A percentile compares a stretch with the other conserved stretches of the same genome.
These are phyloP conservation scores for Thunnus albacares DNA, from an alignment of 2,797 vertebrate species.

Conservation along the genomic window DNA sequence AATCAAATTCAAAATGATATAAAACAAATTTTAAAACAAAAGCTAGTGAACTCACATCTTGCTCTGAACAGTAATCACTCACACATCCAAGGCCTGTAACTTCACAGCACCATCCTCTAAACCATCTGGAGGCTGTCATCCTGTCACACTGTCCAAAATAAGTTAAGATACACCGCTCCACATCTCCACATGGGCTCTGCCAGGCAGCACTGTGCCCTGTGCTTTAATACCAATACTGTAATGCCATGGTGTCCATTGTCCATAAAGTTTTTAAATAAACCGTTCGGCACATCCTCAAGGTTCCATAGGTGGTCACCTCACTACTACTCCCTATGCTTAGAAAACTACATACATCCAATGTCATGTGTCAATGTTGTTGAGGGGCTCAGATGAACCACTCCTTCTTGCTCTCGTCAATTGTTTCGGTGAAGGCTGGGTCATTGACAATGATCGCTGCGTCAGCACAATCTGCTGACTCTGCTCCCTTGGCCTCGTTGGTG, in stretches of 20 bases:
- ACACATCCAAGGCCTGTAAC: slow-evolving; percentile 35
- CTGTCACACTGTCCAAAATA: slow-evolving; percentile 31
- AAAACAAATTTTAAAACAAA: slow-evolving; percentile 15
- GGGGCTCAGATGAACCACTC: slow-evolving; percentile 96
- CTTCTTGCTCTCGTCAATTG: slow-evolving; percentile 98
- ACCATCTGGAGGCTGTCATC: slow-evolving; percentile 28
- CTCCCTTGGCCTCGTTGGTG: slow-evolving; percentile 98
- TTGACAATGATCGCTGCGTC: slow-evolving; percentile 98
- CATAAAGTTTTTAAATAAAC: slow-evolving; percentile 44
- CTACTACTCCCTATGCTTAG: slow-evolving; percentile 44
- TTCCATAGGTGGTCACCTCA: slow-evolving; percentile 56
- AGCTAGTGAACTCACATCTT: slow-evolving; percentile 9
- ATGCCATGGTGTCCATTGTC: slow-evolving; percentile 30
- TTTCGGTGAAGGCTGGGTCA: slow-evolving; percentile 98
- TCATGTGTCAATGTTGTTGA: slow-evolving; percentile 24
- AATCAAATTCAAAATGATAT: slow-evolving; percentile 3
- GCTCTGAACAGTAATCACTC: neutral
- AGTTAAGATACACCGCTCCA: slow-evolving; percentile 61
- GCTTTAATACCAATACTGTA: slow-evolving; percentile 37
- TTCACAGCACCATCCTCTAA: slow-evolving; percentile 29
- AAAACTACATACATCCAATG: slow-evolving; percentile 63
- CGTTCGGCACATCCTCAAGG: slow-evolving; percentile 66
- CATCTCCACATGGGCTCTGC: slow-evolving; percentile 39
- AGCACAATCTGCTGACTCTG: slow-evolving; percentile 95
- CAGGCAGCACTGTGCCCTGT: slow-evolving; percentile 45